Percentiles rank a stretch among this genome's conserved stretches.
phyloP scores from a whole-genome alignment of 2,888 invertebrate species.

The Meloe dianella region DNA sequence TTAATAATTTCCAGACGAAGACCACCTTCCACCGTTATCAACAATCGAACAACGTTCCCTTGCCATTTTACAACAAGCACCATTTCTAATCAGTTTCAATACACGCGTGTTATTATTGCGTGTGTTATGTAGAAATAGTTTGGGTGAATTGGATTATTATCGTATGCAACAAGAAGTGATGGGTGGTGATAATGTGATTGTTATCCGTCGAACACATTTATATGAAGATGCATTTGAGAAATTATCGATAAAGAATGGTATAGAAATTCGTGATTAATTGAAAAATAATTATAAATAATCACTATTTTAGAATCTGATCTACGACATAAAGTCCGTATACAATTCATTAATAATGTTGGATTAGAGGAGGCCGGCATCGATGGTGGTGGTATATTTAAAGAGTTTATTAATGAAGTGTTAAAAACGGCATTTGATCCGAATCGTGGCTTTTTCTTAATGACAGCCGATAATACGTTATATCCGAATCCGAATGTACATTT shows the following conservation, averaged over 20 bases:
- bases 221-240: conserved; percentile 98
- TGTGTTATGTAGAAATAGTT: conserved; percentile 64
- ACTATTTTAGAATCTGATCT: conserved; percentile 78
- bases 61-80: conserved; percentile 88
- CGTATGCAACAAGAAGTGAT: conserved; percentile 53
- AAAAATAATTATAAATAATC: conserved; percentile 12
- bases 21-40: conserved; percentile 83
- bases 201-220: conserved; percentile 87
- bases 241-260: conserved; percentile 87
- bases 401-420: conserved; percentile 91
- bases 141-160: conserved; percentile 52
- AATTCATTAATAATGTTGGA: conserved; percentile 88
- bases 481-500: conserved; percentile 93
- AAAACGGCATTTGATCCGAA: conserved; percentile 97
- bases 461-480: conserved; percentile 91
- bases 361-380: conserved; percentile 96
- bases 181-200: conserved; percentile 61
- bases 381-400: conserved; percentile 95
- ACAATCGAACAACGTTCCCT: conserved; percentile 87
- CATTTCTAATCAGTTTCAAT: conserved; percentile 92
- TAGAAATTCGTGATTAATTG: too few species aligned
- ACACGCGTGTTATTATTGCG: conserved; percentile 87
- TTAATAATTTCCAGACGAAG: conserved; percentile 60
- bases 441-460: conserved; percentile 88
- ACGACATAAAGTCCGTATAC: conserved; percentile 84